A percentile compares a stretch with the other conserved stretches of the same genome.
Conservation (phyloP, 2,113 vertebrate genomes). For the Anthoscopus minutus region DNA sequence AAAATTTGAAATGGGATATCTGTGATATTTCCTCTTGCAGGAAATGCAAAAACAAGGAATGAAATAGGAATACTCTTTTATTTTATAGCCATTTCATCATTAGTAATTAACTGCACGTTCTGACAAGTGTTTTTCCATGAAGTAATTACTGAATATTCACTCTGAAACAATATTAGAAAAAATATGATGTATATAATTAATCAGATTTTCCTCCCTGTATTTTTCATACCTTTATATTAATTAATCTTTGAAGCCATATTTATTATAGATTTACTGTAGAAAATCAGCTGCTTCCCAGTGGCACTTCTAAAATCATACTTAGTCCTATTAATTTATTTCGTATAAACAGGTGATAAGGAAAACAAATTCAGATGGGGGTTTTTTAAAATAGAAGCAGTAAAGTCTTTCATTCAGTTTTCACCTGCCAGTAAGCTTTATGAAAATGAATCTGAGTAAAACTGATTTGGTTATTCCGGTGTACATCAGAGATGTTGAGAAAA, state of each 20-base stretch:
- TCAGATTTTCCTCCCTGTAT: background rate
- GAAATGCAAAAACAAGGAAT: background rate
- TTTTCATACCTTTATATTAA: constrained; percentile 5
- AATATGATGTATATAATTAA: background rate
- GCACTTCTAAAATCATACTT: background rate
- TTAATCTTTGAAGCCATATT: background rate
- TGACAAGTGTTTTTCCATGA: constrained; percentile 27
- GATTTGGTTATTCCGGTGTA: background rate
- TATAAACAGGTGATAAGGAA: background rate
- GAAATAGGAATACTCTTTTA: background rate
- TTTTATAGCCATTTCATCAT: constrained; percentile 33
- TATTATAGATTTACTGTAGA: background rate
- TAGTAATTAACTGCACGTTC: constrained; percentile 15
- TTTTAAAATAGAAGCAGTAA: background rate
- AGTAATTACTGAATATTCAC: constrained; percentile 51
- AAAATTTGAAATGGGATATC: background rate
- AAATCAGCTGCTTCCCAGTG: background rate
- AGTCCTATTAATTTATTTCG: background rate
- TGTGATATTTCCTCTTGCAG: background rate
- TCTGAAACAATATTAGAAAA: background rate
- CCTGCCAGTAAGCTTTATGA: background rate
- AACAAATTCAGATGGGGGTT: background rate
- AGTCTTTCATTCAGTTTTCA: background rate
- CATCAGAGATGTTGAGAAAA: background rate
- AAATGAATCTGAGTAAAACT: background rate